Conservation (phyloP, 2,113 vertebrate genomes). For the Austrofundulus limnaeus region DNA sequence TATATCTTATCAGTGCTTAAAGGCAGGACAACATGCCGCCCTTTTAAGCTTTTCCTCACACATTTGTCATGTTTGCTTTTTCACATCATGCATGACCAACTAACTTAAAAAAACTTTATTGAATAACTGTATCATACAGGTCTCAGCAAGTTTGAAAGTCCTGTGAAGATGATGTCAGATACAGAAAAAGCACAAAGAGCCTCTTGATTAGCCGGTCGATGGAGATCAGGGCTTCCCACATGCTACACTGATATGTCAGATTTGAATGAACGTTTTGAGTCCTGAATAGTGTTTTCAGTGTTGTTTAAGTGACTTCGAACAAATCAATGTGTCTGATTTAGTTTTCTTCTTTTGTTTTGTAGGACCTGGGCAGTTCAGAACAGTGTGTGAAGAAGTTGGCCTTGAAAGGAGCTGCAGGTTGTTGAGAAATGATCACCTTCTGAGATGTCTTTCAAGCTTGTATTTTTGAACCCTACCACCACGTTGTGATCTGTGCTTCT, state of each 20-base stretch:
- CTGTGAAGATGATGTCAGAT: slow-evolving; percentile 20
- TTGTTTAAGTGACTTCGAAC: neutral
- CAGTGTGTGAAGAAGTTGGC: slow-evolving; percentile 1
- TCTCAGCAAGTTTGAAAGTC: slow-evolving; percentile 7
- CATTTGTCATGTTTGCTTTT: neutral
- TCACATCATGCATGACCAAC: neutral
- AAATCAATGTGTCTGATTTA: neutral
- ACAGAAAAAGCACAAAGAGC: neutral
- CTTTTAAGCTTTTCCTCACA: neutral
- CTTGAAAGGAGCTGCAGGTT: slow-evolving; percentile 14
- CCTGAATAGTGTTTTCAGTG: slow-evolving; percentile 11
- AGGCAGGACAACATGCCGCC: neutral
- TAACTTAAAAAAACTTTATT: neutral
- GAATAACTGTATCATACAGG: slow-evolving; percentile 9
- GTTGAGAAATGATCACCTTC: slow-evolving; percentile 13
- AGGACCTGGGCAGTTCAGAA: slow-evolving; percentile 30
- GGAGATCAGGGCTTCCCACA: neutral
- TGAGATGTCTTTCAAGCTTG: slow-evolving; percentile 27
- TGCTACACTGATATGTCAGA: neutral
- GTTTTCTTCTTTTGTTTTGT: slow-evolving; percentile 28
- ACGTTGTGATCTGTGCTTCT: slow-evolving; percentile 40
- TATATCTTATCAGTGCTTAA: neutral
- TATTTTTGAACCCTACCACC: slow-evolving; percentile 32
- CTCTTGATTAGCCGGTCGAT: slow-evolving; percentile 21
- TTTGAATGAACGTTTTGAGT: neutral